A percentile compares a stretch with the other conserved stretches of the same genome.
These are phyloP conservation scores for Ooceraea biroi DNA, from an alignment of 1,140 invertebrate genomes.

Conservation along the genomic window DNA sequence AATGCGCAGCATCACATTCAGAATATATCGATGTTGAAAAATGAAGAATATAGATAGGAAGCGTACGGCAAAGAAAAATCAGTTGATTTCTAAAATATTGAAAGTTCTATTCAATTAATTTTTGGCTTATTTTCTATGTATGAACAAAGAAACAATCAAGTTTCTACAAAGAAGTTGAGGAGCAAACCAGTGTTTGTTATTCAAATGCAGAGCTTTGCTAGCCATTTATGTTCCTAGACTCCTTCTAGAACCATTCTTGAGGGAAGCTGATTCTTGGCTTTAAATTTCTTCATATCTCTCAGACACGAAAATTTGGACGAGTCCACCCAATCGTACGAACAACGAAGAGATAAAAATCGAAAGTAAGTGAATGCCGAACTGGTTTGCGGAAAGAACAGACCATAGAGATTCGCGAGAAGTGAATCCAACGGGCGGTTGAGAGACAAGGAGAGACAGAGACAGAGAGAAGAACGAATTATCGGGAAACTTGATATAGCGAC, in stretches of 20 bases:
- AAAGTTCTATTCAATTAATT: neutral
- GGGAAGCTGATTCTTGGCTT: no score
- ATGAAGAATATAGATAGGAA: neutral
- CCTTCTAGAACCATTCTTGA: no score
- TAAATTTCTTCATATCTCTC: neutral
- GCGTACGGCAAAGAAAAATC: neutral
- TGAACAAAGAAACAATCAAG: no score
- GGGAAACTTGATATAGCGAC: slow-evolving; percentile 73
- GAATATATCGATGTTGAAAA: neutral
- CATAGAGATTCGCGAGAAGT: slow-evolving; percentile 9
- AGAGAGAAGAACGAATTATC: slow-evolving; percentile 72
- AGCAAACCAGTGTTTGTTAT: no score
- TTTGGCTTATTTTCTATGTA: no score
- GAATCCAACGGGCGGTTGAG: slow-evolving; percentile 26
- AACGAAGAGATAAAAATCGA: neutral
- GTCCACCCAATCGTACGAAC: neutral
- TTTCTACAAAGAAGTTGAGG: no score
- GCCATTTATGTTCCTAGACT: no score
- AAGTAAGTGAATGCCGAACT: neutral
- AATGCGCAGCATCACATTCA: neutral
- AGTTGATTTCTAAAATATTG: neutral
- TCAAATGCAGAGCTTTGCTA: no score
- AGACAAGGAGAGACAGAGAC: neutral
- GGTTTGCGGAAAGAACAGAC: slow-evolving; percentile 16
- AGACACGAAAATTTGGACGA: no score